A percentile compares a stretch with the other conserved stretches of the same genome.
These are phyloP conservation scores for Sceliomorpha sp. DNA, from an alignment of 2,888 invertebrate genomes.

Conservation along the genomic window DNA sequence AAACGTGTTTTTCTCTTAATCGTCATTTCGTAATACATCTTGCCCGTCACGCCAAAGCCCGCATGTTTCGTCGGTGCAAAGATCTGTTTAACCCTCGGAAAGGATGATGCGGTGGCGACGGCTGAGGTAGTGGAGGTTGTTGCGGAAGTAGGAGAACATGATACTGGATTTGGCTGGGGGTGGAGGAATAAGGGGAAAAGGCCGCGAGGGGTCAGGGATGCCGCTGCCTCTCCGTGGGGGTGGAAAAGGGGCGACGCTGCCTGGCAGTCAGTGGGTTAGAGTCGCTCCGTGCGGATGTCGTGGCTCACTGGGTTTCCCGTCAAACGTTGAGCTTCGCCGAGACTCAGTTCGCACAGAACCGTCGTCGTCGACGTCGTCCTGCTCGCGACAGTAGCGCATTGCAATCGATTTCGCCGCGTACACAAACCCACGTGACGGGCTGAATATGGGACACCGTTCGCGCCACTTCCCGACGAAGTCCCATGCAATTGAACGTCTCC, in stretches of 20 bases:
- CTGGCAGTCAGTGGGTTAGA: conserved; percentile 75
- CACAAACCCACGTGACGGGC: conserved; percentile 34
- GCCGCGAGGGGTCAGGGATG: conserved; percentile 40
- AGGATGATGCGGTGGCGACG: conserved; percentile 38
- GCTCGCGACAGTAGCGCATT: neutral
- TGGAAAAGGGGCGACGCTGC: conserved; percentile 72
- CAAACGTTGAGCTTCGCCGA: conserved; percentile 15
- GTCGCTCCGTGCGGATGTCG: conserved; percentile 71
- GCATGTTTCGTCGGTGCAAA: conserved; percentile 5
- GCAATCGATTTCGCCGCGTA: conserved; percentile 26
- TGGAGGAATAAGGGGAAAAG: conserved; percentile 25
- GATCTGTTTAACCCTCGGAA: neutral
- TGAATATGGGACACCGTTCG: conserved; percentile 9
- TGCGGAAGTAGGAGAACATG: conserved; percentile 48
- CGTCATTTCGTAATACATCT: too few relatives aligned
- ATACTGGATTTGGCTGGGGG: conserved; percentile 42
- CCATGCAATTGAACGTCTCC: neutral
- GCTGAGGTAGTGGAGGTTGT: conserved; percentile 41
- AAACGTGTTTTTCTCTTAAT: too few relatives aligned
- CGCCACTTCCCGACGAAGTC: neutral
- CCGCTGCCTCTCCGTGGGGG: conserved; percentile 60
- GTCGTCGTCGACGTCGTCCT: too few relatives aligned
- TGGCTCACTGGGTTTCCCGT: conserved; percentile 31
- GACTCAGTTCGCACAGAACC: neutral
- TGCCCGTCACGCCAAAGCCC: too few relatives aligned